These are phyloP conservation scores for Tetheella fluctuosa DNA, from an alignment of 2,888 invertebrate genomes.

Conservation along the genomic window DNA sequence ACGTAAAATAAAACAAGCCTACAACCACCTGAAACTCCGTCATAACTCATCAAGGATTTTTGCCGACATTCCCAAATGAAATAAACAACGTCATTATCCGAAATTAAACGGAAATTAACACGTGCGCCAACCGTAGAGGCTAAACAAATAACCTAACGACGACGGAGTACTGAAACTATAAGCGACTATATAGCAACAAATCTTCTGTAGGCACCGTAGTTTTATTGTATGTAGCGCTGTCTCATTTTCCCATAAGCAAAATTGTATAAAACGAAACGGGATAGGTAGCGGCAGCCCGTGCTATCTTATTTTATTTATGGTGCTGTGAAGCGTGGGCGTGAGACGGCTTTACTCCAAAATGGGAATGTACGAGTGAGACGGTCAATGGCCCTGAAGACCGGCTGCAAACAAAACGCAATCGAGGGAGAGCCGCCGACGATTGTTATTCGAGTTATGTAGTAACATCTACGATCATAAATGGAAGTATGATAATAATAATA, in stretches of 20 bases:
- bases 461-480: slow-evolving; percentile 56
- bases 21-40: slow-evolving; percentile 12
- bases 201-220: slow-evolving; percentile 62
- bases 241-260: slow-evolving; percentile 49
- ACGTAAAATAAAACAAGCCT: neutral
- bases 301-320: slow-evolving; percentile 76
- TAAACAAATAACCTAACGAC: slow-evolving; percentile 56
- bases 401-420: slow-evolving; percentile 66
- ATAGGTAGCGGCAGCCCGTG: slow-evolving; percentile 59
- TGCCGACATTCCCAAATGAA: slow-evolving; percentile 34
- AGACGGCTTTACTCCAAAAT: slow-evolving; percentile 58
- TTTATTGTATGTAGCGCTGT: slow-evolving; percentile 66
- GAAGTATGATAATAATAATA: slow-evolving; percentile 61
- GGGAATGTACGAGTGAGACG: slow-evolving; percentile 60
- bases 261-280: slow-evolving; percentile 49
- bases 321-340: slow-evolving; percentile 55
- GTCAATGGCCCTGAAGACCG: slow-evolving; percentile 54
- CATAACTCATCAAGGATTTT: slow-evolving; percentile 27
- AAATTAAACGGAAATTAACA: slow-evolving; percentile 72
- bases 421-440: slow-evolving; percentile 68
- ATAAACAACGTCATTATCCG: slow-evolving; percentile 53
- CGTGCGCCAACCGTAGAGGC: slow-evolving; percentile 51
- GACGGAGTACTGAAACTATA: slow-evolving; percentile 50
- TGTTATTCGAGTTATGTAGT: slow-evolving; percentile 70
- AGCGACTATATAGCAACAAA: slow-evolving; percentile 60